Evolutionary conservation across 37 sponge, comb jelly and placozoan species (phyloP).

Genomic region (Dysidea cf. avara): DNA sequence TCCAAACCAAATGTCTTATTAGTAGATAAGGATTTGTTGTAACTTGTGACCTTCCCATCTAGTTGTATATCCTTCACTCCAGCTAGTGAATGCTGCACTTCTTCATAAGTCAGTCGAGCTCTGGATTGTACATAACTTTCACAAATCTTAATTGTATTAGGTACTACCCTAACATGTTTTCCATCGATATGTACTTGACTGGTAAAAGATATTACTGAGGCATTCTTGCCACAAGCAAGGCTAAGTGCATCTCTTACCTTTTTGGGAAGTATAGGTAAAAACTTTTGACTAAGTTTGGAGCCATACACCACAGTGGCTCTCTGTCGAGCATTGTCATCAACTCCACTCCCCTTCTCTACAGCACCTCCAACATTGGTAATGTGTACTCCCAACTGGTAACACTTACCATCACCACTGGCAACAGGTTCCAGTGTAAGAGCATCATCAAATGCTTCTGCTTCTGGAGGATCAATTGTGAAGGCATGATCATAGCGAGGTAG

Average conservation of each 20-base stretch:
- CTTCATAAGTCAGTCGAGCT: slow-evolving; percentile 40
- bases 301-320: slow-evolving; percentile 41
- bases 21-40: background rate
- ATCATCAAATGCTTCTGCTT: slow-evolving; percentile 65
- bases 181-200: slow-evolving; percentile 7
- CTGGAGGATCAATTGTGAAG: slow-evolving; percentile 76
- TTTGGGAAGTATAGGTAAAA: slow-evolving; percentile 34
- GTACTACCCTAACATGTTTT: background rate
- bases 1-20: slow-evolving; percentile 14
- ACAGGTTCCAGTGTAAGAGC: slow-evolving; percentile 43
- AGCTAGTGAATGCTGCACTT: slow-evolving; percentile 39
- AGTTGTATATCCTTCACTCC: background rate
- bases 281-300: background rate
- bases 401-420: background rate
- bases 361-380: slow-evolving; percentile 47
- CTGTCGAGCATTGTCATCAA: slow-evolving; percentile 23
- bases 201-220: slow-evolving; percentile 31
- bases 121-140: slow-evolving; percentile 32
- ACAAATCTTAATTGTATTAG: slow-evolving; percentile 3
- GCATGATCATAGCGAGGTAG: slow-evolving; percentile 13
- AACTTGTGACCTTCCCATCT: background rate
- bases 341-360: background rate
- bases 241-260: slow-evolving; percentile 10
- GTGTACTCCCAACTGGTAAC: slow-evolving; percentile 60
- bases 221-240: slow-evolving; percentile 13